Conservation (phyloP, 2,888 invertebrate genomes). For the Pterostichus niger region DNA sequence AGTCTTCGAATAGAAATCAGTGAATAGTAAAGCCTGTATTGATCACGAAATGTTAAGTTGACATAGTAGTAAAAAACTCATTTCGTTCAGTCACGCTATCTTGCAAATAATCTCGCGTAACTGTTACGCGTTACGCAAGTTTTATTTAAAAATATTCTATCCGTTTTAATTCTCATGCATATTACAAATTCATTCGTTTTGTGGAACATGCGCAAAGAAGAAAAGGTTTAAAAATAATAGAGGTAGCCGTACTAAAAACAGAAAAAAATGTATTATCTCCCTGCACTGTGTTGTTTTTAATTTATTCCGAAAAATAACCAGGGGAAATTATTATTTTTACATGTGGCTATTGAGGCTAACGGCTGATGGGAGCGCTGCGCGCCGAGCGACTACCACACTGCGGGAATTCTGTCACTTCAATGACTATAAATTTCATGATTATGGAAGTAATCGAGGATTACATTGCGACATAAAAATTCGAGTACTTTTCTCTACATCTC, state of each 20-base stretch:
- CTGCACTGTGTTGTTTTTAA: constrained; percentile 59
- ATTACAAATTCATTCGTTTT: constrained; percentile 57
- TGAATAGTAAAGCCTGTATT: constrained; percentile 26
- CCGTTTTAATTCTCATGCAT: constrained; percentile 62
- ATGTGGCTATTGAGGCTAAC: constrained; percentile 34
- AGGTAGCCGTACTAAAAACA: constrained; percentile 38
- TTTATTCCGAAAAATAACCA: constrained; percentile 57
- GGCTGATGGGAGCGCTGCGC: constrained; percentile 2
- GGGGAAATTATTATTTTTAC: constrained; percentile 56
- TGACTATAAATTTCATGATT: constrained; percentile 46
- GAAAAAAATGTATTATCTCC: constrained; percentile 59
- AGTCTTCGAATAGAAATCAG: not conserved
- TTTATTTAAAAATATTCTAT: constrained; percentile 57
- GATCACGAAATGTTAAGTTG: constrained; percentile 19
- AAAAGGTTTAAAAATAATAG: constrained; percentile 61
- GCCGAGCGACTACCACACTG: not conserved
- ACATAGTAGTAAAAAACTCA: constrained; percentile 34
- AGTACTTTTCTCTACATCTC: constrained; percentile 19
- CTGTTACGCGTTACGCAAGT: constrained; percentile 19
- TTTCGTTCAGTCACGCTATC: constrained; percentile 28
- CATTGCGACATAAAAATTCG: constrained; percentile 30
- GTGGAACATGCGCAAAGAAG: constrained; percentile 26
- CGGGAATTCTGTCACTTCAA: constrained; percentile 14
- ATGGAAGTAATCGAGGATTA: constrained; percentile 35
- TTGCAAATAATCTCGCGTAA: constrained; percentile 36